Base-by-base conservation (phyloP, 2,888 invertebrate genomes). In the Rhagonycha fulva region DNA sequence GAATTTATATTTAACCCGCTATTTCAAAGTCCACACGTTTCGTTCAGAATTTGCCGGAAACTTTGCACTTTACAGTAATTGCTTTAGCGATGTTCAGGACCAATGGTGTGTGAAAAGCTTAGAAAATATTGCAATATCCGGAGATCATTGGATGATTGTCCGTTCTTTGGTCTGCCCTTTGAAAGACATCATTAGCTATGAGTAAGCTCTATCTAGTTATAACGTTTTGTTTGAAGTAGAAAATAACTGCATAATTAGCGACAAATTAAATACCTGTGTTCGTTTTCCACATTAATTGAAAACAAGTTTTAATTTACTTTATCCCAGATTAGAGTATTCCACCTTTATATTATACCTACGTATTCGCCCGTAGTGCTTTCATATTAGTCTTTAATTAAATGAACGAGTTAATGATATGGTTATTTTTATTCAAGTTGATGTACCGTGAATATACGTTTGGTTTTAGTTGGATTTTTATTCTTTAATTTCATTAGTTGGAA, bases 91-190 rank as follows among this genome's bases (percentile, higher is more conserved):
- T 69, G 71, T 69, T 70, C 74, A 63, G 7, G 63, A 68, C 66
- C 76, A 73, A 73, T 76, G 76, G 72, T 73, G 72, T 74, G 76
- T 76, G 70, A 76, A 76, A 74, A 68, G 71, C 66, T 61, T 74
- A 47, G 68, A 74, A 72, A 76, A 74, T 76, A 76, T 76, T 76
- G 77, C 77, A 75, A 77, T 77, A 77, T 77, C 75, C 75, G 72
- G 68, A 70, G 68, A 67, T 76, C 72, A 70, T 68, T 61, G 62
- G 66, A 68, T 63, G 69, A 26, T 24, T 66, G 63, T 66, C 63
- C 63, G 63, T 70, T 61, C 67, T 73, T 76, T 72, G 72, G 66
- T 70, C 69, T 62, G 66, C 62, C 23, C 14, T 68, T 26, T 66
- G 26, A 26, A 24, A n/a, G 70, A 63, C 30, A 68, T 62, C 68